phyloP scores from a whole-genome alignment of 2,888 invertebrate species.

The Tachina fera region DNA sequence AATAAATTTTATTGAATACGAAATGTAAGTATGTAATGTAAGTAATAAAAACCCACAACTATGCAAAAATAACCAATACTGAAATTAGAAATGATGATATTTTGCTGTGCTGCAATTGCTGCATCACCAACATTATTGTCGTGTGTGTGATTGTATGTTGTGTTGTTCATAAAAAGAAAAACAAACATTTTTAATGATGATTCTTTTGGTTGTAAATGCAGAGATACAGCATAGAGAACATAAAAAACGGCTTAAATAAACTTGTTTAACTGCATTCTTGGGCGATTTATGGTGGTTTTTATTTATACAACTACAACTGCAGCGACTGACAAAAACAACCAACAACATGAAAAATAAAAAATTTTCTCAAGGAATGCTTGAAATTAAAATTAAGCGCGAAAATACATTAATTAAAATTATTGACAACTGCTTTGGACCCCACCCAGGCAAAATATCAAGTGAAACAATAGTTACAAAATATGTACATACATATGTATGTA shows the following conservation, averaged over 20 bases:
- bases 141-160: conserved; percentile 2
- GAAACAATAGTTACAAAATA: background rate
- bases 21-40: background rate
- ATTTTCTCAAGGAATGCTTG: conserved; percentile 7
- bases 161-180: conserved; percentile 7
- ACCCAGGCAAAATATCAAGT: background rate
- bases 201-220: conserved; percentile 33
- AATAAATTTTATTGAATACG: conserved; percentile 19
- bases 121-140: conserved; percentile 10
- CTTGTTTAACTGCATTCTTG: conserved; percentile 70
- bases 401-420: conserved; percentile 43
- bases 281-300: conserved; percentile 50
- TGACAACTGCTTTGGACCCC: conserved; percentile 5
- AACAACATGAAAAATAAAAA: conserved; percentile 7
- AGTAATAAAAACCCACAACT: conserved; percentile 16
- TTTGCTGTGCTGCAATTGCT: background rate
- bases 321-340: conserved; percentile 12
- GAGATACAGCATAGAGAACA: conserved; percentile 6
- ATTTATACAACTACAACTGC: conserved; percentile 32
- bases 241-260: conserved; percentile 52
- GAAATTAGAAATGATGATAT: conserved; percentile 28
- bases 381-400: conserved; percentile 51
- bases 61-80: conserved; percentile 31
- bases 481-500: too few relatives aligned
- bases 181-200: conserved; percentile 42